These are phyloP conservation scores for Lasioglossum malachurum DNA, from an alignment of 2,888 invertebrate species.

Conservation along the genomic window DNA sequence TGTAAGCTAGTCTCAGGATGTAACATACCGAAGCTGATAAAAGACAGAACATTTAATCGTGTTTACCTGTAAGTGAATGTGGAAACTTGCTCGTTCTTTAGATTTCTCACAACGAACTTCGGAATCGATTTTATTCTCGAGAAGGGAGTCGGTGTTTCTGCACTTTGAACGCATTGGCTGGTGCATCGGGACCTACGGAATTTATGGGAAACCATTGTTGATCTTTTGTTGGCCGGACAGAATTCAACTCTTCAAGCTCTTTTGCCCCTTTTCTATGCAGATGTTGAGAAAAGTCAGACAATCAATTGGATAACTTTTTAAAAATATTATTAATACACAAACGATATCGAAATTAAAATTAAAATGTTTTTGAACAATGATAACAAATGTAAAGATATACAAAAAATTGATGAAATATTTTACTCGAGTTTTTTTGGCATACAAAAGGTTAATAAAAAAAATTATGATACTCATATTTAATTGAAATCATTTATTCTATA, in stretches of 20 bases:
- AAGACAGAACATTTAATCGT: constrained; percentile 39
- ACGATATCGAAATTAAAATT: neutral
- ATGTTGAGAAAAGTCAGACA: neutral
- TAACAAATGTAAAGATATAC: neutral
- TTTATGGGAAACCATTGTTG: neutral
- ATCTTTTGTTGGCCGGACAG: neutral
- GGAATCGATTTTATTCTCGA: constrained; percentile 16
- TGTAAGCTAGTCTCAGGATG: constrained; percentile 54
- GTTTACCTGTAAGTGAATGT: constrained; percentile 52
- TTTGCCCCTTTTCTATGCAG: neutral
- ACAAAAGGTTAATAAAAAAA: neutral
- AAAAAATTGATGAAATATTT: neutral
- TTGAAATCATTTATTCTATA: too few species aligned
- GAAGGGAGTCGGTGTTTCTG: neutral
- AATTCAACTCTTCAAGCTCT: neutral
- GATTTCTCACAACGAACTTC: constrained; percentile 64
- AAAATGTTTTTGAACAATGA: neutral
- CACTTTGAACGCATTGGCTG: constrained; percentile 3
- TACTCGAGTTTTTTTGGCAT: neutral
- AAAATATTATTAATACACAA: neutral
- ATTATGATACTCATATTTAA: neutral
- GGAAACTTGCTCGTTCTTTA: constrained; percentile 64
- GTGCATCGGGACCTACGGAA: neutral
- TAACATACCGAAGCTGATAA: constrained; percentile 59
- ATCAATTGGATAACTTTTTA: neutral